These are phyloP conservation scores for Simalia tracyae DNA, from an alignment of 2,797 vertebrate genomes.

Conservation along the genomic window DNA sequence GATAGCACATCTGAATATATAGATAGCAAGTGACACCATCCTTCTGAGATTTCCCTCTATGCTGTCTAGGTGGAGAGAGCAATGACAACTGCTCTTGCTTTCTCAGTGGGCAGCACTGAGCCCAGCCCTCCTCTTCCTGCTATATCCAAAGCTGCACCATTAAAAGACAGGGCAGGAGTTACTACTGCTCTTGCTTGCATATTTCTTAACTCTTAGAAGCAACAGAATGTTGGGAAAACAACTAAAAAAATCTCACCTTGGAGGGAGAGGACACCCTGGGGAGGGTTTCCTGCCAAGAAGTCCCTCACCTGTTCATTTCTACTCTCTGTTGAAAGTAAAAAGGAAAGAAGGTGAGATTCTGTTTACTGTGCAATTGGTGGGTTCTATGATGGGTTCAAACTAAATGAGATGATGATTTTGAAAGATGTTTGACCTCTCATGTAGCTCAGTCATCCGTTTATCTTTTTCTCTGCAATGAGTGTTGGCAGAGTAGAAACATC, in stretches of 20 bases:
- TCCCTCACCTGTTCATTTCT: not conserved
- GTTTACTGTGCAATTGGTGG: not conserved
- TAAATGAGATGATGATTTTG: not conserved
- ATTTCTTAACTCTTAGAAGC: not conserved
- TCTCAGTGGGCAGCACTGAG: not conserved
- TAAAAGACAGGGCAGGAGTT: not conserved
- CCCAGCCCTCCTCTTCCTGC: not conserved
- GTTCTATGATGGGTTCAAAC: not conserved
- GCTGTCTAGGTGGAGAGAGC: not conserved
- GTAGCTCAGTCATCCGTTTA: not conserved
- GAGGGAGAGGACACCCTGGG: not conserved
- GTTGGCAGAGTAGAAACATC: not conserved
- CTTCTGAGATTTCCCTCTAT: not conserved
- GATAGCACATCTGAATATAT: not conserved
- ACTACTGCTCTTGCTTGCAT: not conserved
- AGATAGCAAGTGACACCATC: not conserved
- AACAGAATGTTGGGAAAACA: not conserved
- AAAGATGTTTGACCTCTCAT: not conserved
- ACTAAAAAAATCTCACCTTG: not conserved
- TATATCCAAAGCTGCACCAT: not conserved
- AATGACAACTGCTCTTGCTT: not conserved
- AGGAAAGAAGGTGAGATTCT: not conserved
- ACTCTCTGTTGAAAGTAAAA: not conserved
- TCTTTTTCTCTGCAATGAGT: not conserved
- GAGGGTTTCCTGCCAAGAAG: not conserved